Evolutionary conservation across 2,113 vertebrate genomes (phyloP).

Genomic region (Mobula birostris): DNA sequence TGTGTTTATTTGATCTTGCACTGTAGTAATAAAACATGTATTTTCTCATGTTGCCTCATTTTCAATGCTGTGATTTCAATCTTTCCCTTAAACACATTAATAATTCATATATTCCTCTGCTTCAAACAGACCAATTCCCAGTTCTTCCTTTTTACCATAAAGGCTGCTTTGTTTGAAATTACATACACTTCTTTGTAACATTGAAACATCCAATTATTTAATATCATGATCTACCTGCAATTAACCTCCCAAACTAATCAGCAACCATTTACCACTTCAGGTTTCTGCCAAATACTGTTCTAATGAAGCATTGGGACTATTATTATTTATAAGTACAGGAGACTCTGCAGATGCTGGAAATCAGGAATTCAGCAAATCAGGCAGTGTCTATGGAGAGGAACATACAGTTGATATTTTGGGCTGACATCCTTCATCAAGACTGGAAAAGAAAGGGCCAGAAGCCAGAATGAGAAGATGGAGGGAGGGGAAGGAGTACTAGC

Average conservation of each 20-base stretch:
- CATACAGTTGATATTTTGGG: too few species aligned
- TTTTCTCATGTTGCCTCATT: neutral
- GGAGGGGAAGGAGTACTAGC: too few species aligned
- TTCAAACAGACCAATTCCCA: neutral
- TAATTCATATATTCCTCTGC: neutral
- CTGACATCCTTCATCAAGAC: too few species aligned
- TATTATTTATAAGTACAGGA: too few species aligned
- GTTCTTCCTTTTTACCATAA: neutral
- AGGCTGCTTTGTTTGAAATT: neutral
- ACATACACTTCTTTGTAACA: neutral
- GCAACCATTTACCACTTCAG: neutral
- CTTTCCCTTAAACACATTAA: neutral
- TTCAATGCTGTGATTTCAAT: neutral
- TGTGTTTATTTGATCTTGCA: neutral
- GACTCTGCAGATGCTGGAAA: too few species aligned
- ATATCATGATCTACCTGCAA: constrained; percentile 2
- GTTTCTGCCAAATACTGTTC: neutral
- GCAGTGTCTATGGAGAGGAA: too few species aligned
- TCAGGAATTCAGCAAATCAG: too few species aligned
- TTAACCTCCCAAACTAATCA: neutral
- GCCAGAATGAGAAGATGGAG: too few species aligned
- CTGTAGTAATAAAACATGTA: neutral
- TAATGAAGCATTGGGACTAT: neutral
- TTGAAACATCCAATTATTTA: constrained; percentile 20
- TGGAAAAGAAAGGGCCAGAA: too few species aligned